phyloP scores from a whole-genome alignment of 1,140 invertebrate genomes.

The Drosophila mauritiana region DNA sequence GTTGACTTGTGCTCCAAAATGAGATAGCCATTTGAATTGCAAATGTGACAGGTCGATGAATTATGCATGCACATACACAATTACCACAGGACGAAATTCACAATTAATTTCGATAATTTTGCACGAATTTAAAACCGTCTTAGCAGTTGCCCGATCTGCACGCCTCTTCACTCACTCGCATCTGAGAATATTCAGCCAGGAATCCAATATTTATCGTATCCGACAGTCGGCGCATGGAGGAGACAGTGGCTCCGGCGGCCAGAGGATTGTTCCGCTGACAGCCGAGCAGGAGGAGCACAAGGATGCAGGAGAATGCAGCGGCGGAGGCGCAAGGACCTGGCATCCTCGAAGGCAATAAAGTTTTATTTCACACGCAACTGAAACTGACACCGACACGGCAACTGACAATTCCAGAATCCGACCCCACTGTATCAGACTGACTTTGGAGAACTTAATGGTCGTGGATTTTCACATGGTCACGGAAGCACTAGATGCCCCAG shows the following conservation, averaged over 20 bases:
- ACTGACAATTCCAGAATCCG: slow-evolving; percentile 12
- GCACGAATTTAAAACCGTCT: background rate
- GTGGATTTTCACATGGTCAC: slow-evolving; percentile 18
- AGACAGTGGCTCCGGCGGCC: slow-evolving; percentile 5
- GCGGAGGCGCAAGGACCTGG: slow-evolving; percentile 17
- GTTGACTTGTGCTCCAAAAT: slow-evolving; percentile 27
- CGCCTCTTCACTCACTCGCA: slow-evolving; percentile 59
- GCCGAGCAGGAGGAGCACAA: slow-evolving; percentile 19
- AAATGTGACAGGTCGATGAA: slow-evolving; percentile 20
- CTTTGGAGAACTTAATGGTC: slow-evolving; percentile 15
- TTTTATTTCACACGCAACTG: slow-evolving; percentile 60
- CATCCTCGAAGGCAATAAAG: slow-evolving; percentile 63
- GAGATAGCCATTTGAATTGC: slow-evolving; percentile 38
- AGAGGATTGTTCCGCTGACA: slow-evolving; percentile 20
- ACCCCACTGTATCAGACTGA: slow-evolving; percentile 6
- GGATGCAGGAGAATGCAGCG: slow-evolving; percentile 31
- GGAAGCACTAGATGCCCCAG: background rate
- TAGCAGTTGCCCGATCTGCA: too few relatives aligned
- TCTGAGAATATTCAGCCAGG: slow-evolving; percentile 76
- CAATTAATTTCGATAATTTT: slow-evolving; percentile 22
- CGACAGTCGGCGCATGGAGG: slow-evolving; percentile 28
- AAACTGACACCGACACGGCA: slow-evolving; percentile 19
- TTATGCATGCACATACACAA: slow-evolving; percentile 44
- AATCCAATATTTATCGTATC: slow-evolving; percentile 82
- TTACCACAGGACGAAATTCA: slow-evolving; percentile 2